phyloP scores from a whole-genome alignment of 2,888 invertebrate species.

The Netelia melanura region DNA sequence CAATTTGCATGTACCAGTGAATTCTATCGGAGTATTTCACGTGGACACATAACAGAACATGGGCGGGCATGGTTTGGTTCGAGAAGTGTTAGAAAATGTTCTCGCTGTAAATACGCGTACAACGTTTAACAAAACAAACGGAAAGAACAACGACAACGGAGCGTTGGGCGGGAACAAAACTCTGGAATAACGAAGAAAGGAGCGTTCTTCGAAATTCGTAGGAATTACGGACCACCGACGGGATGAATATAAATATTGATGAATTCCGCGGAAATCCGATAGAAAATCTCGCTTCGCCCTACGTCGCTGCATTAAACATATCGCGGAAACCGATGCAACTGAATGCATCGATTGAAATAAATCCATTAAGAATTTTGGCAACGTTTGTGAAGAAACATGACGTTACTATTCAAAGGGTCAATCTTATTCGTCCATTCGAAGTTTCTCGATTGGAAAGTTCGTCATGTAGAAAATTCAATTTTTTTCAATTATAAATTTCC shows the following conservation, averaged over 20 bases:
- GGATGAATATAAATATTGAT: slow-evolving; percentile 39
- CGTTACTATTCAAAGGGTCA: too few relatives aligned
- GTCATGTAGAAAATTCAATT: too few relatives aligned
- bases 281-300: too few relatives aligned
- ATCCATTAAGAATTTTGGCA: too few relatives aligned
- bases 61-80: background rate
- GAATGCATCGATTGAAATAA: too few relatives aligned
- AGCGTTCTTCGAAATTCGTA: slow-evolving; percentile 37
- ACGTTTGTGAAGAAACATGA: too few relatives aligned
- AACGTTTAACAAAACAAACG: background rate
- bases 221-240: slow-evolving; percentile 9
- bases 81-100: background rate
- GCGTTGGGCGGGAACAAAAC: slow-evolving; percentile 5
- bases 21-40: slow-evolving; percentile 12
- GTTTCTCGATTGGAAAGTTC: background rate
- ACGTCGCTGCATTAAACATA: slow-evolving; percentile 26
- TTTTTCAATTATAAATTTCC: too few relatives aligned
- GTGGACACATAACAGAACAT: background rate
- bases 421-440: too few relatives aligned
- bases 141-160: background rate
- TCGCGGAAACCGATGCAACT: background rate
- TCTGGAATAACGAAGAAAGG: slow-evolving; percentile 24
- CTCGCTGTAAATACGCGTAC: background rate
- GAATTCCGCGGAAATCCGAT: slow-evolving; percentile 17
- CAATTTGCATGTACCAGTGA: slow-evolving; percentile 8